Conservation (phyloP, 1,140 invertebrate genomes). For the Drosophila kanapiae region DNA sequence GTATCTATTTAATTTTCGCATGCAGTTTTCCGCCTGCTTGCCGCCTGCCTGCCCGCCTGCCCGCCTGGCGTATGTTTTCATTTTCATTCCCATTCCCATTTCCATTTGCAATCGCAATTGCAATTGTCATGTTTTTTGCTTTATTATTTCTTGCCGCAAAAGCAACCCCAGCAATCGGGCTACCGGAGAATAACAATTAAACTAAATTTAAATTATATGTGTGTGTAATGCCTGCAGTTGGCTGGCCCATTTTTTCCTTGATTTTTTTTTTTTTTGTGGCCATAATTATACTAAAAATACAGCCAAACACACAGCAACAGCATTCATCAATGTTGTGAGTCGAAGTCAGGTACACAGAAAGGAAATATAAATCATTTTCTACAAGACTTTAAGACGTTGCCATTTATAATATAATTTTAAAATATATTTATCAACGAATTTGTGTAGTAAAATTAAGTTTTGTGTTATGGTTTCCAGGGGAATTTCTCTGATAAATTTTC, state of each 20-base stretch:
- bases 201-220: constrained; percentile 85
- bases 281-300: constrained; percentile 81
- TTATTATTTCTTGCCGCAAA: constrained; percentile 64
- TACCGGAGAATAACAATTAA: constrained; percentile 84
- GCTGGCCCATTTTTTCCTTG: constrained; percentile 43
- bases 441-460: no score
- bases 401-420: no score
- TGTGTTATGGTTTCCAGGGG: no score
- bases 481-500: no score
- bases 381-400: not conserved
- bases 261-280: constrained; percentile 17
- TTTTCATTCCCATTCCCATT: constrained; percentile 43
- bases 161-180: constrained; percentile 46
- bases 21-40: constrained; percentile 49
- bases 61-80: no score
- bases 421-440: not conserved
- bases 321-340: constrained; percentile 56
- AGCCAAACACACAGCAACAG: constrained; percentile 44
- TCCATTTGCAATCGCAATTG: constrained; percentile 58
- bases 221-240: constrained; percentile 72
- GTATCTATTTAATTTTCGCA: constrained; percentile 84
- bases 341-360: constrained; percentile 8
- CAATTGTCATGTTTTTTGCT: constrained; percentile 74
- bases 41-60: no score
- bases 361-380: not conserved